A percentile compares a stretch with the other conserved stretches of the same genome.
Evolutionary conservation across 2,888 invertebrate species (phyloP).

Genomic region (Syritta pipiens): DNA sequence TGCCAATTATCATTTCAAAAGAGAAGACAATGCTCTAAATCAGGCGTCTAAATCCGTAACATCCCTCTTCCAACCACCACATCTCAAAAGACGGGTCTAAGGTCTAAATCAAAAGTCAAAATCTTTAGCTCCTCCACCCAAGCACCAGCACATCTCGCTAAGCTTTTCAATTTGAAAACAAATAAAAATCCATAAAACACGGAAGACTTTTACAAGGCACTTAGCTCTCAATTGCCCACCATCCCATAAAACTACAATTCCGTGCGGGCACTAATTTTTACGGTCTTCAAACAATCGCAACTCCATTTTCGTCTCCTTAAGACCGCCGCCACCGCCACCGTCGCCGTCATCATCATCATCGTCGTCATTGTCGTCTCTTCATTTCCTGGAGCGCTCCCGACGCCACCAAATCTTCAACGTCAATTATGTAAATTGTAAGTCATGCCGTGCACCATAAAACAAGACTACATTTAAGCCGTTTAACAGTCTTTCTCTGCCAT

Average conservation of each 20-base stretch:
- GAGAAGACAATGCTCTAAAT: too few species aligned
- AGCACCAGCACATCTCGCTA: too few species aligned
- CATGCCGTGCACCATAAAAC: conserved; percentile 27
- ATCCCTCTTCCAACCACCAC: too few species aligned
- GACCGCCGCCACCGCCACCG: too few species aligned
- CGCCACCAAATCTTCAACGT: conserved; percentile 8
- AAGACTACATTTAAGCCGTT: conserved; percentile 20
- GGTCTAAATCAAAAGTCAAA: too few species aligned
- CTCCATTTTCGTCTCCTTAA: background rate
- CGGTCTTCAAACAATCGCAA: background rate
- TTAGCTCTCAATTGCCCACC: background rate
- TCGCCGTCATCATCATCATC: background rate
- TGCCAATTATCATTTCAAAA: too few species aligned
- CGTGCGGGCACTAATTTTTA: conserved; percentile 1
- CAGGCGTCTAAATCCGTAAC: too few species aligned
- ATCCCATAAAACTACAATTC: background rate
- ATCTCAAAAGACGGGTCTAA: too few species aligned
- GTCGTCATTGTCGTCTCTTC: background rate
- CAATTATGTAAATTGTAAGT: conserved; percentile 39
- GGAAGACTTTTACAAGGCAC: background rate
- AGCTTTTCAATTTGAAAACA: too few species aligned
- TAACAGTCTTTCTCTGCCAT: conserved; percentile 7
- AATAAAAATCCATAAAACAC: too few species aligned
- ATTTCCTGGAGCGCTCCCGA: background rate
- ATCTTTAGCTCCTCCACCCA: too few species aligned